These are phyloP conservation scores for Tetranychus urticae DNA, from an alignment of 1,140 invertebrate species.

Conservation along the genomic window DNA sequence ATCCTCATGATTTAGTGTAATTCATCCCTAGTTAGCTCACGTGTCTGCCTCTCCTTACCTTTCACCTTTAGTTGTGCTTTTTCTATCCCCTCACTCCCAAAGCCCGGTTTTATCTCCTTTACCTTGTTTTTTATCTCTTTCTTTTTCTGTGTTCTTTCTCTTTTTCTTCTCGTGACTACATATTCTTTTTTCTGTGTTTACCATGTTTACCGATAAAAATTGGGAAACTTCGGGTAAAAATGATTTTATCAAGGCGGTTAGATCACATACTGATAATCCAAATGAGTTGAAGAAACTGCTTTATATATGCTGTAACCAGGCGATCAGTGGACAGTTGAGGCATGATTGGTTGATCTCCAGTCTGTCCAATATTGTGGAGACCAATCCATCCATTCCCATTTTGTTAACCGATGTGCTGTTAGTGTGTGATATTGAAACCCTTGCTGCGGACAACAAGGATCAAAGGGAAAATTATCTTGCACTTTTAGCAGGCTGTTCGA, in stretches of 20 bases:
- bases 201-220: neutral
- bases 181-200: neutral
- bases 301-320: slow-evolving; percentile 13
- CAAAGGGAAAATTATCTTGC: slow-evolving; percentile 40
- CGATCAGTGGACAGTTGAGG: slow-evolving; percentile 18
- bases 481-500: slow-evolving; percentile 35
- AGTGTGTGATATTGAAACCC: slow-evolving; percentile 39
- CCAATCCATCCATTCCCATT: slow-evolving; percentile 10
- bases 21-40: no score
- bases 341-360: slow-evolving; percentile 16
- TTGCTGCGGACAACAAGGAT: slow-evolving; percentile 25
- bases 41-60: no score
- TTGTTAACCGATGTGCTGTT: slow-evolving; percentile 19
- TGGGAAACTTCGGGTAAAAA: neutral
- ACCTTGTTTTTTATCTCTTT: neutral
- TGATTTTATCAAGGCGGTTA: neutral
- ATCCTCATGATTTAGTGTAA: no score
- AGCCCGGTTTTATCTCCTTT: neutral
- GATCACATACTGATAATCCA: neutral
- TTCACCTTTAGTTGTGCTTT: neutral
- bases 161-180: neutral
- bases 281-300: neutral
- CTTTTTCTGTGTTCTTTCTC: neutral
- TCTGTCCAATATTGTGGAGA: slow-evolving; percentile 18
- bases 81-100: slow-evolving; percentile 6